These are phyloP conservation scores for Amblyopsis rosae DNA, from an alignment of 2,113 vertebrate species.

Conservation along the genomic window DNA sequence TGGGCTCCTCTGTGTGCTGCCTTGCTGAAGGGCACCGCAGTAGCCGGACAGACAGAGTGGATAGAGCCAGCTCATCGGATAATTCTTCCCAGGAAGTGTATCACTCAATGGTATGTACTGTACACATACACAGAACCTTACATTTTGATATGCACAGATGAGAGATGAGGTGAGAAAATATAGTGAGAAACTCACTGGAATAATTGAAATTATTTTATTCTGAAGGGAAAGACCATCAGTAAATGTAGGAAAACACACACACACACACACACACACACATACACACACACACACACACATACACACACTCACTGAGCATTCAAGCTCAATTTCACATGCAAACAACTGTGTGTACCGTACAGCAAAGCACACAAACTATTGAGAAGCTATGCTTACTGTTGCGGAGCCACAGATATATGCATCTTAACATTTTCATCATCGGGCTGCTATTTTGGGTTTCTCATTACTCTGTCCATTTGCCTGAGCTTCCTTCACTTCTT, in stretches of 20 bases:
- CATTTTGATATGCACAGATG: not conserved
- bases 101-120: constrained; percentile 75
- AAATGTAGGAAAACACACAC: not conserved
- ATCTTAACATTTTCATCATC: not conserved
- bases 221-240: no score
- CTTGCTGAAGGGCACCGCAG: constrained; percentile 78
- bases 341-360: not conserved
- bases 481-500: no score
- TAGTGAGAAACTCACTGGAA: not conserved
- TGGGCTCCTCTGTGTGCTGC: constrained; percentile 73
- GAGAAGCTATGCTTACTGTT: no score
- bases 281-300: not conserved
- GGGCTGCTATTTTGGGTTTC: not conserved
- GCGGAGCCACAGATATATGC: not conserved
- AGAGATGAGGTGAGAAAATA: not conserved
- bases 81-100: constrained; percentile 39
- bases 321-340: no score
- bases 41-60: constrained; percentile 68
- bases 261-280: not conserved
- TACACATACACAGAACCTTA: not conserved
- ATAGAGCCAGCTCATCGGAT: constrained; percentile 49
- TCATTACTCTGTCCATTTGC: not conserved
- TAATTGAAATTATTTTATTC: not conserved
- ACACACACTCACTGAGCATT: not conserved
- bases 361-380: not conserved